These are phyloP conservation scores for Oncorhynchus clarkii DNA, from an alignment of 2,113 vertebrate species.

Conservation along the genomic window DNA sequence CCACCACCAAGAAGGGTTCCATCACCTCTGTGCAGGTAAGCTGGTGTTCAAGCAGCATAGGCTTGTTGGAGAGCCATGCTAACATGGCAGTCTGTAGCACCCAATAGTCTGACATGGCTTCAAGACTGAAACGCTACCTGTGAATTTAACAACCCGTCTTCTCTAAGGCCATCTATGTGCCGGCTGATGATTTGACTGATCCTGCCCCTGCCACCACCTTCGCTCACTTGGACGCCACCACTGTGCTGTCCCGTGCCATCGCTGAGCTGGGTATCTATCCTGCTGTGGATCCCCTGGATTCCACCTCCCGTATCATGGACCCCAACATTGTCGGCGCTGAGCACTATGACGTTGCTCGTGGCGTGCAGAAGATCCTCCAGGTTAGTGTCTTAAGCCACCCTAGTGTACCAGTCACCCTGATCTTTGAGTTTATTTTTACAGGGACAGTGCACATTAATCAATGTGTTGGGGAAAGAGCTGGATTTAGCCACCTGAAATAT, in stretches of 20 bases:
- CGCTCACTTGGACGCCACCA: constrained; percentile 97
- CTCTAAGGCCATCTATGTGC: constrained; percentile 92
- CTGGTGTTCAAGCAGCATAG: background rate
- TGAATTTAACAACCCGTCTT: too few species aligned
- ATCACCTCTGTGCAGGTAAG: constrained; percentile 88
- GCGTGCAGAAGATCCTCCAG: constrained; percentile 97
- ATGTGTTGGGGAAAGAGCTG: too few species aligned
- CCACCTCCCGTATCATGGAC: constrained; percentile 98
- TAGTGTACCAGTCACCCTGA: background rate
- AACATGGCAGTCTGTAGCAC: background rate
- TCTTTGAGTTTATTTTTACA: too few species aligned
- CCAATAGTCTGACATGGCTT: background rate
- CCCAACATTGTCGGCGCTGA: constrained; percentile 94
- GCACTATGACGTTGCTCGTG: constrained; percentile 95
- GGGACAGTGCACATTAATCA: too few species aligned
- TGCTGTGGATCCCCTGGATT: constrained; percentile 94
- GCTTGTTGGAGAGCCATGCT: background rate
- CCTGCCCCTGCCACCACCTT: constrained; percentile 97
- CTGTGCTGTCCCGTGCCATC: constrained; percentile 93
- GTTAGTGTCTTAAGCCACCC: constrained; percentile 30
- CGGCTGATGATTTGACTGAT: constrained; percentile 95
- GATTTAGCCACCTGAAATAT: too few species aligned
- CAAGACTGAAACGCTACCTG: background rate
- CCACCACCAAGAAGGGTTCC: constrained; percentile 96
- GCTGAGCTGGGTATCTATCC: constrained; percentile 97